These are phyloP conservation scores for Ceratina australensis DNA, from an alignment of 1,140 invertebrate species.

Conservation along the genomic window DNA sequence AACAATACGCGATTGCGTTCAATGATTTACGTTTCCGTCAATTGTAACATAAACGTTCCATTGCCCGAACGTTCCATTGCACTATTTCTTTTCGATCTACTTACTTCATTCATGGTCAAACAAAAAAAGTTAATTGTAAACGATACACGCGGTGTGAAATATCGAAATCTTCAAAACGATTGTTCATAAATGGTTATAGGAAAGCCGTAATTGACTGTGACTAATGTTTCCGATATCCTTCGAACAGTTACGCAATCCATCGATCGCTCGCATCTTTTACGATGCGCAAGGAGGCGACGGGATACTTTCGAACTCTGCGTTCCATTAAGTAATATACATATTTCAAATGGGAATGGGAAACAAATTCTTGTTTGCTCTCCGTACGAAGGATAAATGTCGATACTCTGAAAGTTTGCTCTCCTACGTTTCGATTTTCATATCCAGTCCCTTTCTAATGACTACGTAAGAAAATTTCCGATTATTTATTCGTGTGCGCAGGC, in stretches of 20 bases:
- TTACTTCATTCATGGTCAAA: not conserved
- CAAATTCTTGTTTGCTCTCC: not conserved
- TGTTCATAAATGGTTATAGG: slow-evolving; percentile 6
- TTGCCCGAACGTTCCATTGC: not conserved
- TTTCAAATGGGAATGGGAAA: not conserved
- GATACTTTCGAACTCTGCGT: not conserved
- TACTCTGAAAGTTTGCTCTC: not conserved
- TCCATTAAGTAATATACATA: not conserved
- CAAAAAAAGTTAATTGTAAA: not conserved
- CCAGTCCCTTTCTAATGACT: not conserved
- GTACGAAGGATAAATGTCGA: not conserved
- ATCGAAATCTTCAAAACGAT: not conserved
- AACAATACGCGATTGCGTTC: slow-evolving; percentile 37
- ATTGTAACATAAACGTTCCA: slow-evolving; percentile 43
- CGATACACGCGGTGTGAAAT: not conserved
- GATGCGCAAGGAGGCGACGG: not conserved
- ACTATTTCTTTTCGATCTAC: not conserved
- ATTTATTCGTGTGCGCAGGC: slow-evolving; percentile 8
- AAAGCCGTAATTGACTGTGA: slow-evolving; percentile 19
- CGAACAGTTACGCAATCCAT: not conserved
- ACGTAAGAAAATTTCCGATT: slow-evolving; percentile 15
- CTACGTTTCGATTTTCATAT: not conserved
- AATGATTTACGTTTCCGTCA: slow-evolving; percentile 26
- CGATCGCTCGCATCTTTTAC: not conserved
- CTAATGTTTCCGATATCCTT: slow-evolving; percentile 20